Percentiles rank a stretch among this genome's conserved stretches.
Conservation (phyloP, 2,113 vertebrate species). For the Hystrix brachyura region DNA sequence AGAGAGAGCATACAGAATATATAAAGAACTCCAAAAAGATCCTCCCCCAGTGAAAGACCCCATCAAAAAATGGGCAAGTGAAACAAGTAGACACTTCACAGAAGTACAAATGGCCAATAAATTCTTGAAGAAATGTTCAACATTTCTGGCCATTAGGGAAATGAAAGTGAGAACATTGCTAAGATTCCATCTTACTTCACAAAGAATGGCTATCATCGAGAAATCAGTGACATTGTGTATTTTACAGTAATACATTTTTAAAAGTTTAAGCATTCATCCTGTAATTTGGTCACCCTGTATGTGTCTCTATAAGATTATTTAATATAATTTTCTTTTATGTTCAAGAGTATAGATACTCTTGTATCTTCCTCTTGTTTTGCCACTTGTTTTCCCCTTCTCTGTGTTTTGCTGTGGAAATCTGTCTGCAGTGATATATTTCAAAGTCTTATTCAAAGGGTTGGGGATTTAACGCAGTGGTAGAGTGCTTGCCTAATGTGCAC, state of each 20-base stretch:
- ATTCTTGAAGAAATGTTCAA: not conserved
- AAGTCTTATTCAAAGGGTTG: not conserved
- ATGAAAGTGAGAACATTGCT: not conserved
- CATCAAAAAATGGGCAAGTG: not conserved
- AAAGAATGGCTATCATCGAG: not conserved
- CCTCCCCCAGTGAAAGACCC: not conserved
- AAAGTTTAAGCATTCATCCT: not conserved
- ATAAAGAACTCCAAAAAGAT: not conserved
- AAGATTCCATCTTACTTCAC: not conserved
- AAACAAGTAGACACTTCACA: not conserved
- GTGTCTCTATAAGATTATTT: not conserved
- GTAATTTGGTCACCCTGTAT: not conserved
- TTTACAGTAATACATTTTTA: not conserved
- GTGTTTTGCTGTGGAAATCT: constrained; percentile 28
- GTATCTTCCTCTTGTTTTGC: not conserved
- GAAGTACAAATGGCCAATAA: not conserved
- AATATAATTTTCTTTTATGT: not conserved
- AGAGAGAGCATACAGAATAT: not conserved
- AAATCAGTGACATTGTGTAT: not conserved
- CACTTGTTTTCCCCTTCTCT: not conserved
- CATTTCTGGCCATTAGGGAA: not conserved
- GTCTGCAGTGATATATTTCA: not conserved
- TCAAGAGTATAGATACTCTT: not conserved
- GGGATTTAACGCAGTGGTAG: too few species aligned
- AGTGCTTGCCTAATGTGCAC: too few species aligned